phyloP scores from a whole-genome alignment of 2,888 invertebrate genomes.

The Taenaris catops region DNA sequence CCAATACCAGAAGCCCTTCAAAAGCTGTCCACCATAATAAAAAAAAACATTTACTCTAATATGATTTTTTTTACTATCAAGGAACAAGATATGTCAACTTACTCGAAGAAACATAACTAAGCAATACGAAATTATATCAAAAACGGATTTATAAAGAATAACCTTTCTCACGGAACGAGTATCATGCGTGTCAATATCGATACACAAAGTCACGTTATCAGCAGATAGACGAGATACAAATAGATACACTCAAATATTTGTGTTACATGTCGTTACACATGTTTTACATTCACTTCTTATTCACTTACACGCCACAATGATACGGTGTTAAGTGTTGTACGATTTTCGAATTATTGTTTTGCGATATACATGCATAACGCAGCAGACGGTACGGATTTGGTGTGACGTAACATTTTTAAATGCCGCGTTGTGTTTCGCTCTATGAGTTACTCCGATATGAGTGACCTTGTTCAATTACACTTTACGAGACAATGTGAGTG shows the following conservation, averaged over 20 bases:
- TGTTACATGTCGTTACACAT: constrained; percentile 44
- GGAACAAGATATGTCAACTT: too few species aligned
- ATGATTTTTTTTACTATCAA: too few species aligned
- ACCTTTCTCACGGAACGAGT: constrained; percentile 27
- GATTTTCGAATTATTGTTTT: constrained; percentile 1
- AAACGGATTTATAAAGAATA: constrained; percentile 10
- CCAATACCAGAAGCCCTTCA: too few species aligned
- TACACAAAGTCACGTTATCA: constrained; percentile 46
- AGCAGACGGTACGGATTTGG: constrained; percentile 27
- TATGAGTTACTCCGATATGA: too few species aligned
- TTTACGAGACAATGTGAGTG: too few species aligned
- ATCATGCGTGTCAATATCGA: constrained; percentile 36
- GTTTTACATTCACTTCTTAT: constrained; percentile 48
- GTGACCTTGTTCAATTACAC: too few species aligned
- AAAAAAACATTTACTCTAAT: too few species aligned
- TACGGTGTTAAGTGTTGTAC: constrained; percentile 20
- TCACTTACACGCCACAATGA: constrained; percentile 30
- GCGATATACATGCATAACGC: background rate
- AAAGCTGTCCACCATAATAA: too few species aligned
- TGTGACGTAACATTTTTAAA: too few species aligned
- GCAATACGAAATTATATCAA: constrained; percentile 6
- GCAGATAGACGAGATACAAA: constrained; percentile 43
- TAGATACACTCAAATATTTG: constrained; percentile 52
- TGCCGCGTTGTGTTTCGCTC: too few species aligned
- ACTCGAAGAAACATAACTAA: too few species aligned